Percentiles rank a stretch among this genome's conserved stretches.
Conservation (phyloP, 2,888 invertebrate genomes). For the Synanthedon vespiformis region DNA sequence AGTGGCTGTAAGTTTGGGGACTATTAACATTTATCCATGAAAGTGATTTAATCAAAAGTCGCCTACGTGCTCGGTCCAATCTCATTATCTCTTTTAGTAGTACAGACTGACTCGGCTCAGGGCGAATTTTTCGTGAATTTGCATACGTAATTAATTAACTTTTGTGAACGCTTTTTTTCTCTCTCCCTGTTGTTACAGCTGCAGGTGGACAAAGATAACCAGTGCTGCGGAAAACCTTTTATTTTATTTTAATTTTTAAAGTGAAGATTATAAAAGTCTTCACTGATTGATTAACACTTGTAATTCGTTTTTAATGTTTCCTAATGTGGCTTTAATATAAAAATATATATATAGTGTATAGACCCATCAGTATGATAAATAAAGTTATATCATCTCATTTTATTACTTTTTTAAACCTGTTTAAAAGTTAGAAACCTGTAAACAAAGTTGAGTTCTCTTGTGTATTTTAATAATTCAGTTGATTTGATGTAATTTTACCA, state of each 20-base stretch:
- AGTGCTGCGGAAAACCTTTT: no score
- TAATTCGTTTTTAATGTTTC: no score
- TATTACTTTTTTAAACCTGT: neutral
- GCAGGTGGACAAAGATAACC: slow-evolving; percentile 31
- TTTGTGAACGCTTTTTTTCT: slow-evolving; percentile 28
- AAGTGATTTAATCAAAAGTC: slow-evolving; percentile 49
- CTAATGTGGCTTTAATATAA: no score
- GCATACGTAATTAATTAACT: slow-evolving; percentile 67
- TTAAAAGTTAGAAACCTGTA: neutral
- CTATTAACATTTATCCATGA: slow-evolving; percentile 31
- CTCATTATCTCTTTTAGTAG: slow-evolving; percentile 52
- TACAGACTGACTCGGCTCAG: slow-evolving; percentile 14
- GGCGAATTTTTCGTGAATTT: slow-evolving; percentile 61
- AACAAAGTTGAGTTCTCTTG: neutral
- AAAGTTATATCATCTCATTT: no score
- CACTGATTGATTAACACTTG: no score
- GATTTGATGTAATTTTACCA: slow-evolving; percentile 54
- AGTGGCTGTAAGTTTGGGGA: neutral
- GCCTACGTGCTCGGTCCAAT: slow-evolving; percentile 46
- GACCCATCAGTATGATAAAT: no score
- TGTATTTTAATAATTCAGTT: slow-evolving; percentile 4
- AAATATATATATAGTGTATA: no score
- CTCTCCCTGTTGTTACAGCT: slow-evolving; percentile 21
- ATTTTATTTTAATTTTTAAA: no score
- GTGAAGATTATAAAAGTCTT: no score